phyloP scores from a whole-genome alignment of 2,113 vertebrate species.

The Apaloderma vittatum region DNA sequence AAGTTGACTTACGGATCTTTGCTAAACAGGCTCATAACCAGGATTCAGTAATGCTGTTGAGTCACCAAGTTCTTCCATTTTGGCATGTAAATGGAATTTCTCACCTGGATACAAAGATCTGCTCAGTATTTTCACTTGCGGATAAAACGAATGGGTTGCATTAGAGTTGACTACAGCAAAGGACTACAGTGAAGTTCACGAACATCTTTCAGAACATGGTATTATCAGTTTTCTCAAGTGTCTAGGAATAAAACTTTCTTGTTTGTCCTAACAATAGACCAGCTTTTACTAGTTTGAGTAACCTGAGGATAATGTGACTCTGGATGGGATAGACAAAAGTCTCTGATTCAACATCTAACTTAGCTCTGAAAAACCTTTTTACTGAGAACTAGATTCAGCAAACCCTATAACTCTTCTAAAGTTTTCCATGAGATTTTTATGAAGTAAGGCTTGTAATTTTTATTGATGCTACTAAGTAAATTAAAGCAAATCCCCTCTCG shows the following conservation, averaged over 20 bases:
- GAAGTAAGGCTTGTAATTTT: neutral
- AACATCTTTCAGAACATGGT: neutral
- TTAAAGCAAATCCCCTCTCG: neutral
- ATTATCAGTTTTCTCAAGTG: neutral
- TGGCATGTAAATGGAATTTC: neutral
- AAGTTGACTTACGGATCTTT: neutral
- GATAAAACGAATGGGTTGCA: neutral
- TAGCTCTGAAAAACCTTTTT: neutral
- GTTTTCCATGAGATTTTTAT: neutral
- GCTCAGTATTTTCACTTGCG: neutral
- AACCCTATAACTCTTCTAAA: neutral
- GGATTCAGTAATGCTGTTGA: neutral
- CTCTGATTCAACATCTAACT: neutral
- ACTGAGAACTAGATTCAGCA: neutral
- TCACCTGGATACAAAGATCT: neutral
- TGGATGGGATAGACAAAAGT: fast-evolving
- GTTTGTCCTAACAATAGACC: neutral
- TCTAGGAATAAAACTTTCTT: neutral
- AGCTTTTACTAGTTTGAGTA: neutral
- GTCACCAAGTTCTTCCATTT: neutral
- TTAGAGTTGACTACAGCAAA: neutral
- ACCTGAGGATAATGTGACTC: fast-evolving
- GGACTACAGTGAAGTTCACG: neutral
- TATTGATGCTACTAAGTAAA: neutral
- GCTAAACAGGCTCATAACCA: neutral